Evolutionary conservation across 2,797 vertebrate genomes (phyloP).

Genomic region (Monodelphis domestica): DNA sequence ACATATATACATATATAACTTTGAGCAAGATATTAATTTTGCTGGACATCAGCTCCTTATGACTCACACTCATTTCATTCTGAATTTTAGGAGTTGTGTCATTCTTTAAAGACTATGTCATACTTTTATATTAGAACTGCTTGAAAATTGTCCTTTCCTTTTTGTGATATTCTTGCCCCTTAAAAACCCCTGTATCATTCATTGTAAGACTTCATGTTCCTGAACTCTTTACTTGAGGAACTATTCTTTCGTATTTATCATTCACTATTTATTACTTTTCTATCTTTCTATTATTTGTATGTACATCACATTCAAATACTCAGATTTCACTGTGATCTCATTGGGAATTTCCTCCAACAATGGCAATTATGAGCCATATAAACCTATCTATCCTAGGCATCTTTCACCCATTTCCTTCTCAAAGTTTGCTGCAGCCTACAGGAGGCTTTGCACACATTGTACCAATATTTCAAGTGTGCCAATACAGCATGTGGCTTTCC

Average conservation of each 20-base stretch:
- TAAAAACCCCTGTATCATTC: background rate
- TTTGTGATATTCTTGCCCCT: background rate
- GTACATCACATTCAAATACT: background rate
- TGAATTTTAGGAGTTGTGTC: too few species aligned
- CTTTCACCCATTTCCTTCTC: background rate
- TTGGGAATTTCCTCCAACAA: background rate
- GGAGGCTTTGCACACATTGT: background rate
- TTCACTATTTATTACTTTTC: background rate
- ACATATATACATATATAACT: too few species aligned
- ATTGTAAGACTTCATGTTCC: background rate
- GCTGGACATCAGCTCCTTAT: background rate
- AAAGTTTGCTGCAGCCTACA: background rate
- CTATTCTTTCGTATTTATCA: background rate
- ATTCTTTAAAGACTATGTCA: background rate
- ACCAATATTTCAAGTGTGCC: background rate
- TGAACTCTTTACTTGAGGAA: background rate
- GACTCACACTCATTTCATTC: background rate
- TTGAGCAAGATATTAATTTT: background rate
- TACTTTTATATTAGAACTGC: background rate
- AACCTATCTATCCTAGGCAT: background rate
- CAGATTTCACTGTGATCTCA: background rate
- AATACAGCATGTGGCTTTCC: background rate
- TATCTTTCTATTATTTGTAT: background rate
- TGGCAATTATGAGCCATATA: background rate
- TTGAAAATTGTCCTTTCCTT: background rate